These are phyloP conservation scores for Pecten maximus DNA, from an alignment of 2,888 invertebrate genomes.

Conservation along the genomic window DNA sequence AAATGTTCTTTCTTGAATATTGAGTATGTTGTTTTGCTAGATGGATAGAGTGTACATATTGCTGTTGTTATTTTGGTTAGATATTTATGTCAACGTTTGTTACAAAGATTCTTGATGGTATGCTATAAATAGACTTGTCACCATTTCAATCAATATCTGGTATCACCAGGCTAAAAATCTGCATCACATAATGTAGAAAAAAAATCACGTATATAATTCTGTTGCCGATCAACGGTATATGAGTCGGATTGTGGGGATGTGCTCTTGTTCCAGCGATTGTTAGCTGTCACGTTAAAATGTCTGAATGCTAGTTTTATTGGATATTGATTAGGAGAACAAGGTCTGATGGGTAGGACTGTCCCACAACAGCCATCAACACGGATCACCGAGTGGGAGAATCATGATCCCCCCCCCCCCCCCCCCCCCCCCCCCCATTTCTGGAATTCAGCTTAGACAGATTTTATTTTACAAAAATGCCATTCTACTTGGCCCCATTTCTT, in stretches of 20 bases:
- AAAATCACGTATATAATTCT: not conserved
- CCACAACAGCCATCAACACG: not conserved
- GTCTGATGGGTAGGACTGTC: not conserved
- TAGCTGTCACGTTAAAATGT: slow-evolving; percentile 1
- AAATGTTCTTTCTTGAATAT: not conserved
- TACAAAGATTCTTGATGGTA: not conserved
- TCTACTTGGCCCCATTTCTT: not conserved
- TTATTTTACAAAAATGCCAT: not conserved
- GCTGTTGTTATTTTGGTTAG: not conserved
- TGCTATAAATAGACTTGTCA: slow-evolving; percentile 6
- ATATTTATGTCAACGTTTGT: not conserved
- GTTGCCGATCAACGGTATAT: not conserved
- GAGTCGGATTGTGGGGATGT: not conserved
- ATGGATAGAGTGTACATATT: not conserved
- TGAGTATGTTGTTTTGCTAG: not conserved
- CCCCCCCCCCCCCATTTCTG: not conserved
- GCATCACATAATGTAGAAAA: slow-evolving; percentile 13
- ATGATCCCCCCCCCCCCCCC: no score
- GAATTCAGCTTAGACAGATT: not conserved
- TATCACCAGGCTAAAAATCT: not conserved
- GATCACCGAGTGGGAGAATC: not conserved
- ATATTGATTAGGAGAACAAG: not conserved
- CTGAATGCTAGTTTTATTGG: slow-evolving; percentile 8
- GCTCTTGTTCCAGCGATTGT: not conserved
- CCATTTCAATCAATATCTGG: slow-evolving; percentile 13